A percentile compares a stretch with the other conserved stretches of the same genome.
Evolutionary conservation across 2,888 invertebrate species (phyloP).

Genomic region (Ommatoiulus sabulosus): DNA sequence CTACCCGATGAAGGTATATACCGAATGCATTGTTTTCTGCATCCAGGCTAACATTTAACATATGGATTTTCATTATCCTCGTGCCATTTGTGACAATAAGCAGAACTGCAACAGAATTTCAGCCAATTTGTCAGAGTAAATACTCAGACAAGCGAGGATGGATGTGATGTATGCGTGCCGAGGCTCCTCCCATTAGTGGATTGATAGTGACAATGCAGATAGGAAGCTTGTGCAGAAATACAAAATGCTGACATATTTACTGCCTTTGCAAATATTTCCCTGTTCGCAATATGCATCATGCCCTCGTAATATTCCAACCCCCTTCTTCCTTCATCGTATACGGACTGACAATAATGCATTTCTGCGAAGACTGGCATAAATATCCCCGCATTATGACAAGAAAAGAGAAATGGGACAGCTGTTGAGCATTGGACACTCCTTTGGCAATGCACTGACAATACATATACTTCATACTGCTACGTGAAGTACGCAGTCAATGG

Average conservation of each 20-base stretch:
- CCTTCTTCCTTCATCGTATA: background rate
- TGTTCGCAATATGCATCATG: background rate
- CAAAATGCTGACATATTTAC: conserved; percentile 15
- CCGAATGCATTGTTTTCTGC: conserved; percentile 1
- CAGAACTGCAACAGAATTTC: conserved; percentile 21
- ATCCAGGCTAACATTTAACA: conserved; percentile 38
- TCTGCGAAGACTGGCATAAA: conserved; percentile 2
- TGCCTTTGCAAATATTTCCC: conserved; percentile 19
- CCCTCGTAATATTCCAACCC: background rate
- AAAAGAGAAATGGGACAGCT: background rate
- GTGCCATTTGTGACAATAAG: conserved; percentile 35
- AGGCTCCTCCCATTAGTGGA: conserved; percentile 10
- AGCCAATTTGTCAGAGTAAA: conserved; percentile 43
- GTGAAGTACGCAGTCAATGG: background rate
- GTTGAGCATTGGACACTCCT: background rate
- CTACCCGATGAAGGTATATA: background rate
- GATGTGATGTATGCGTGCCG: background rate
- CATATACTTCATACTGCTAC: background rate
- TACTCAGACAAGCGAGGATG: conserved; percentile 36
- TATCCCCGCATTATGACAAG: background rate
- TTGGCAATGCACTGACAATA: background rate
- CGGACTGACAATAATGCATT: background rate
- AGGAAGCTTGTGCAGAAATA: background rate
- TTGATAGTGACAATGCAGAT: conserved; percentile 16
- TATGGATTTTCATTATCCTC: conserved; percentile 40